Evolutionary conservation across 2,113 vertebrate species (phyloP).

Genomic region (Ardeotis arabs): DNA sequence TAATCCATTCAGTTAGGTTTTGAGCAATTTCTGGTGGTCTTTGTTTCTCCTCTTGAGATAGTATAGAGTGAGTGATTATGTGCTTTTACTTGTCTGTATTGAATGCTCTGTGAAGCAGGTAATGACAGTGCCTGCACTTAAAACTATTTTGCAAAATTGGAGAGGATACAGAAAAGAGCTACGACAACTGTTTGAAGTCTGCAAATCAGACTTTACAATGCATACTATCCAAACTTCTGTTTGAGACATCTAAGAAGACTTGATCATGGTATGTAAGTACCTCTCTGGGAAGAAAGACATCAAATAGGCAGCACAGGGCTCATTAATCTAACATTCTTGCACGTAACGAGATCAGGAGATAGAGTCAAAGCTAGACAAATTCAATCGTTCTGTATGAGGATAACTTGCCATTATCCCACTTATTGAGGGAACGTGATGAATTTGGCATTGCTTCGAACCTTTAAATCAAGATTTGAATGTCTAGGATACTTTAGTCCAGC

Average conservation of each 20-base stretch:
- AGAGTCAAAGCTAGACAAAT: conserved; percentile 19
- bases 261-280: neutral
- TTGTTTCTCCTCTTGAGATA: neutral
- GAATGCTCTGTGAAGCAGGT: neutral
- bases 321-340: neutral
- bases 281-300: neutral
- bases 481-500: neutral
- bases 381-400: neutral
- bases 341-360: neutral
- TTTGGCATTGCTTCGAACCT: neutral
- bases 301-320: neutral
- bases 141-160: neutral
- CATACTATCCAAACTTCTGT: neutral
- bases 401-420: neutral
- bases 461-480: conserved; percentile 24
- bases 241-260: neutral
- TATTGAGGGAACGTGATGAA: neutral
- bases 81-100: neutral
- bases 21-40: neutral
- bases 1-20: neutral
- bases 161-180: neutral
- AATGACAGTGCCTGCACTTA: neutral
- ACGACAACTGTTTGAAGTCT: neutral
- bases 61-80: neutral
- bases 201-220: conserved; percentile 10